Percentiles rank a stretch among this genome's conserved stretches.
Evolutionary conservation across 1,140 invertebrate species (phyloP).

Genomic region (Eumeta japonica): DNA sequence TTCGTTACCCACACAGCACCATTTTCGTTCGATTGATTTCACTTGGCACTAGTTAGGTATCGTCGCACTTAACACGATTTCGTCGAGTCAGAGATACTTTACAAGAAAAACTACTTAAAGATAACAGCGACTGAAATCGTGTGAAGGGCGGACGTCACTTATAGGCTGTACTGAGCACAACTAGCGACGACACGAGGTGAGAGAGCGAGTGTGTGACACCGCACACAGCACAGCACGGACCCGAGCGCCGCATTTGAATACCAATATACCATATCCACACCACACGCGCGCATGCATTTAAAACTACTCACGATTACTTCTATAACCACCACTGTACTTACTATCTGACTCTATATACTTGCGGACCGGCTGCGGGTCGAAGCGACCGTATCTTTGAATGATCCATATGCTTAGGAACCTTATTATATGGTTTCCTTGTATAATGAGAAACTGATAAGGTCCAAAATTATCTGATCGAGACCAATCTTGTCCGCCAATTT

Average conservation of each 20-base stretch:
- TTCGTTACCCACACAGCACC: constrained; percentile 54
- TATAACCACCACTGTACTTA: constrained; percentile 23
- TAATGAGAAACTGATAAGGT: no score
- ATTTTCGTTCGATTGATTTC: constrained; percentile 50
- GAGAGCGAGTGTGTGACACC: constrained; percentile 49
- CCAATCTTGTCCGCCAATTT: not conserved
- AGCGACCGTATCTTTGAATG: no score
- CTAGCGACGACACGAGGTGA: constrained; percentile 54
- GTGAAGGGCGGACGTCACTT: constrained; percentile 31
- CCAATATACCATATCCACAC: constrained; percentile 59
- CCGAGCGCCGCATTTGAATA: constrained; percentile 66
- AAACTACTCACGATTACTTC: constrained; percentile 48
- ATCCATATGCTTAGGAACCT: no score
- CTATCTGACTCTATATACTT: constrained; percentile 25
- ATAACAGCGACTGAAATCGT: no score
- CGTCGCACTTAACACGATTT: no score
- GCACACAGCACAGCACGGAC: constrained; percentile 1
- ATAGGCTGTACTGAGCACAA: constrained; percentile 52
- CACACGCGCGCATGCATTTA: constrained; percentile 48
- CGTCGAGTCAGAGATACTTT: no score
- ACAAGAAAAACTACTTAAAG: no score
- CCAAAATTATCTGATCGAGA: not conserved
- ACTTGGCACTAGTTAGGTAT: constrained; percentile 47
- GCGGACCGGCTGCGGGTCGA: constrained; percentile 40
- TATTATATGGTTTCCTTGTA: no score